Percentiles rank a stretch among this genome's conserved stretches.
phyloP scores from a whole-genome alignment of 2,113 vertebrate genomes.

The Tragelaphus scriptus region DNA sequence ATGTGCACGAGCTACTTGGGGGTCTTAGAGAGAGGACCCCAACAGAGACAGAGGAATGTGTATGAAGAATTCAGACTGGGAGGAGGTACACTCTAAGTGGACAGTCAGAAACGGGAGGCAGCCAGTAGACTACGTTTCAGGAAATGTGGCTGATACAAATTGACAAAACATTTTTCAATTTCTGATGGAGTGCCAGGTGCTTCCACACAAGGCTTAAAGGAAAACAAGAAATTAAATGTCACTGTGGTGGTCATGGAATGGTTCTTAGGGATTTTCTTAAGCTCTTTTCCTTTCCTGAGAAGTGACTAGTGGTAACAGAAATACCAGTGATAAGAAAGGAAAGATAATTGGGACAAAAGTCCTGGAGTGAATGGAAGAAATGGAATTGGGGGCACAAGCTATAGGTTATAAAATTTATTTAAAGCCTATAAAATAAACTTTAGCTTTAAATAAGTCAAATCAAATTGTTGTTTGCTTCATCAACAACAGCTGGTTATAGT shows the following conservation, averaged over 20 bases:
- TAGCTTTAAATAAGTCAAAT: not conserved
- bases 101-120: not conserved
- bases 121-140: not conserved
- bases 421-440: not conserved
- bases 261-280: not conserved
- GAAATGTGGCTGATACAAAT: not conserved
- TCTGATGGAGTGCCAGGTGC: not conserved
- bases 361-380: not conserved
- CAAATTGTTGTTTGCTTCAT: not conserved
- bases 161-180: not conserved
- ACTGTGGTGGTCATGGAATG: not conserved
- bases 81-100: not conserved
- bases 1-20: not conserved
- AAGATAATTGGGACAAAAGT: not conserved
- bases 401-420: not conserved
- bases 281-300: not conserved
- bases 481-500: not conserved
- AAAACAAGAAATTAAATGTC: not conserved
- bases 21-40: not conserved
- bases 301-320: not conserved
- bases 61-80: not conserved
- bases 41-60: not conserved
- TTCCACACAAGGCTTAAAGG: not conserved
- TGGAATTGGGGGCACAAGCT: not conserved
- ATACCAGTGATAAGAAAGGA: not conserved